These are phyloP conservation scores for Numenius arquata DNA, from an alignment of 2,113 vertebrate species.

Conservation along the genomic window DNA sequence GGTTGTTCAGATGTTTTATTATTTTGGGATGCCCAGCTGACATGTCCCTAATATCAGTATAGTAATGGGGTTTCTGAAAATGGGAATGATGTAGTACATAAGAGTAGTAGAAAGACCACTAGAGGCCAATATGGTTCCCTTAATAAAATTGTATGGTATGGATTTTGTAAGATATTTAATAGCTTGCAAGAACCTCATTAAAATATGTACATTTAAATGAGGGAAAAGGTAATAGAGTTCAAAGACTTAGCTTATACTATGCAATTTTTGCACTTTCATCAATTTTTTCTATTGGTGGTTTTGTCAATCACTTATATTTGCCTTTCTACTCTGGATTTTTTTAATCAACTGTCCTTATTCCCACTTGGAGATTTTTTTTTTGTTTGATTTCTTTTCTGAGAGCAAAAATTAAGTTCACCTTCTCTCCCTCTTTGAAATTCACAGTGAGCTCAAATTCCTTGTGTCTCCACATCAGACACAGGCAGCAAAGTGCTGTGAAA, in stretches of 20 bases:
- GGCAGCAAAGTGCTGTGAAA: not conserved
- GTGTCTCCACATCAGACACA: not conserved
- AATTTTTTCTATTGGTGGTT: not conserved
- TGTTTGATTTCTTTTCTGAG: not conserved
- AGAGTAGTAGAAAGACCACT: not conserved
- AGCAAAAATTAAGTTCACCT: not conserved
- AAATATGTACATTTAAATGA: not conserved
- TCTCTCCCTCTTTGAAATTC: not conserved
- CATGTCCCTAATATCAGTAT: not conserved
- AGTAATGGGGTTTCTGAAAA: conserved; percentile 22
- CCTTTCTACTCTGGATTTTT: not conserved
- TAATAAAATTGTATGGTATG: not conserved
- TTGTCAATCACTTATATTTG: not conserved
- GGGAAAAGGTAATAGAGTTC: not conserved
- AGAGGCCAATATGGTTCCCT: not conserved
- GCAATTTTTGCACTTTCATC: not conserved
- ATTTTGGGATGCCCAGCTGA: not conserved
- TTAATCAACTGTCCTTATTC: not conserved
- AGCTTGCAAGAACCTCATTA: not conserved
- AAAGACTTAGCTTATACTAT: not conserved
- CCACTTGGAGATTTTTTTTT: not conserved
- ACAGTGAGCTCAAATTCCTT: not conserved
- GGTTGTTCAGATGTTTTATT: not conserved
- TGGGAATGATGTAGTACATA: not conserved
- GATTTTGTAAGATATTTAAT: not conserved